phyloP scores from a whole-genome alignment of 1,140 invertebrate species.

The Meteorus sp. region DNA sequence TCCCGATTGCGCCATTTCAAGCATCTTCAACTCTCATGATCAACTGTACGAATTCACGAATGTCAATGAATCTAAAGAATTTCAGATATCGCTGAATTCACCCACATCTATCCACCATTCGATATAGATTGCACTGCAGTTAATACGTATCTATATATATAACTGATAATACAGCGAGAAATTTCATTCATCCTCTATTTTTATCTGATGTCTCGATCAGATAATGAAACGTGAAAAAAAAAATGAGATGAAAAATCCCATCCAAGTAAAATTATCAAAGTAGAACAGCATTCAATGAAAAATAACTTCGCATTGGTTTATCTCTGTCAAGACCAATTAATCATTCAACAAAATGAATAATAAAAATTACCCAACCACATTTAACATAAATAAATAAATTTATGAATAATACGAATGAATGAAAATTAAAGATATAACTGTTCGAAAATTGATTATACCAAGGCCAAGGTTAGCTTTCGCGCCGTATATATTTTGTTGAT shows the following conservation, averaged over 20 bases:
- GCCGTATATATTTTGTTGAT: too few relatives aligned
- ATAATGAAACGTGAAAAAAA: not conserved
- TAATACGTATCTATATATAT: not conserved
- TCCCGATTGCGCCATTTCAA: not conserved
- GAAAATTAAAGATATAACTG: too few relatives aligned
- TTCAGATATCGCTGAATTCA: not conserved
- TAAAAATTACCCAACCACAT: not conserved
- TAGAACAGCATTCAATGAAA: not conserved
- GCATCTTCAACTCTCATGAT: slow-evolving; percentile 8
- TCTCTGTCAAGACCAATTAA: too few relatives aligned
- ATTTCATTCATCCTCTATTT: not conserved
- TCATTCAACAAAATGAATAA: not conserved
- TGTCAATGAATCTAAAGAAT: slow-evolving; percentile 15
- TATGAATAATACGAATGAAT: not conserved
- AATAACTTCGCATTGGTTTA: too few relatives aligned
- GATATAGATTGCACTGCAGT: not conserved
- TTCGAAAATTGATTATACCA: not conserved
- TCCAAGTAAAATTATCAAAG: not conserved
- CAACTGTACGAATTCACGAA: slow-evolving; percentile 14
- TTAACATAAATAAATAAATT: not conserved
- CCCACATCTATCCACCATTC: not conserved
- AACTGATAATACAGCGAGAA: too few relatives aligned
- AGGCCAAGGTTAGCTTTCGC: slow-evolving; percentile 23
- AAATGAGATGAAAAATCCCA: not conserved
- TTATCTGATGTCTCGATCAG: not conserved